Conservation (phyloP, 1,140 invertebrate species). For the Achatina immaculata region DNA sequence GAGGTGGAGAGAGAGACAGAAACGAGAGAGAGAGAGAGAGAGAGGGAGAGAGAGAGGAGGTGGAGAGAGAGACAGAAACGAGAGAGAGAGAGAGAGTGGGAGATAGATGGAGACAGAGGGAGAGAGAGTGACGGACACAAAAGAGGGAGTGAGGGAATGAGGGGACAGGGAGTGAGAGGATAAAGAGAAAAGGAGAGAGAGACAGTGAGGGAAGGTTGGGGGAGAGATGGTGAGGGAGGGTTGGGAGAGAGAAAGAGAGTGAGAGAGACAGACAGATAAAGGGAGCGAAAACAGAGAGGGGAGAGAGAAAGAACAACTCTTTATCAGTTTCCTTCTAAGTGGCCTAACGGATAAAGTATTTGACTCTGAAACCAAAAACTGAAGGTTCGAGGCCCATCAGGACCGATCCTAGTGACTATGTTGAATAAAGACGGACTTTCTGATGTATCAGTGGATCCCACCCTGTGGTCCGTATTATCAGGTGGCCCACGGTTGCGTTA, state of each 20-base stretch:
- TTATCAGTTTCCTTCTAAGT: too few relatives aligned
- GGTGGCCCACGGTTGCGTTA: too few relatives aligned
- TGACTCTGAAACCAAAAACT: too few relatives aligned
- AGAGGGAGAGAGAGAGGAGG: background rate
- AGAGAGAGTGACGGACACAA: too few relatives aligned
- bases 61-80: background rate
- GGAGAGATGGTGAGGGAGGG: background rate
- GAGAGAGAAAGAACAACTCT: background rate
- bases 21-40: slow-evolving; percentile 8
- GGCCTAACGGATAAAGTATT: too few relatives aligned
- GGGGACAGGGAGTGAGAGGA: background rate
- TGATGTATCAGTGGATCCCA: too few relatives aligned
- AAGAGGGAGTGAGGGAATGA: slow-evolving; percentile 8
- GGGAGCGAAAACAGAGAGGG: background rate
- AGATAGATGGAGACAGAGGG: background rate
- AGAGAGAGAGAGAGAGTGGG: background rate
- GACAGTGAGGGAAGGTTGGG: background rate
- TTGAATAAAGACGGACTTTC: too few relatives aligned
- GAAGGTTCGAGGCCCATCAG: too few relatives aligned
- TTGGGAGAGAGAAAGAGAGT: background rate
- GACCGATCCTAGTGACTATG: too few relatives aligned
- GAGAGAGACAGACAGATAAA: background rate
- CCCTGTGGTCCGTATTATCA: too few relatives aligned
- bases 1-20: background rate
- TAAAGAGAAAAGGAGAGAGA: background rate